Percentiles rank a stretch among this genome's conserved stretches.
These are phyloP conservation scores for Dasypolia templi DNA, from an alignment of 2,888 invertebrate genomes.

Conservation along the genomic window DNA sequence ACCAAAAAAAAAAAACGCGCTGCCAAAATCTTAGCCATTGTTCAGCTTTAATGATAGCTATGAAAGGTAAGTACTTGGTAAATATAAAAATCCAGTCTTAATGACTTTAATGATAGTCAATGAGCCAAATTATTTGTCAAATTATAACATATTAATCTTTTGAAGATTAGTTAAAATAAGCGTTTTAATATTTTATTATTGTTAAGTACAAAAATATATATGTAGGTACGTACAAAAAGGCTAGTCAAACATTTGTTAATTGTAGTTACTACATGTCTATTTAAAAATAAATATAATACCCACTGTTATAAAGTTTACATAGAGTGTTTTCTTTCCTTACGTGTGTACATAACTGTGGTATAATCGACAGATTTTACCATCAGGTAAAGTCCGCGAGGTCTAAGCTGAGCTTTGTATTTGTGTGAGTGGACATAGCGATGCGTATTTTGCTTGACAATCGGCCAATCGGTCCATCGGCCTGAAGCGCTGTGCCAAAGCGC, in stretches of 20 bases:
- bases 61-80: neutral
- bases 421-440: too few species aligned
- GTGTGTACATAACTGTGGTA: neutral
- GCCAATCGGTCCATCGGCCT: too few species aligned
- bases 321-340: slow-evolving; percentile 5
- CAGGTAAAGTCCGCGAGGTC: too few species aligned
- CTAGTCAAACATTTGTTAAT: slow-evolving; percentile 37
- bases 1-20: too few species aligned
- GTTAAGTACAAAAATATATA: slow-evolving; percentile 17
- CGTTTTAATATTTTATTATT: slow-evolving; percentile 6
- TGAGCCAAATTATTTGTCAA: slow-evolving; percentile 40
- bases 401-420: too few species aligned
- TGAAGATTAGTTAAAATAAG: neutral
- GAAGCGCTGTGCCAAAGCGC: too few species aligned
- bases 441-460: too few species aligned
- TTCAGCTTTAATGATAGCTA: neutral
- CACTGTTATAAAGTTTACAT: slow-evolving; percentile 31
- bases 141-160: slow-evolving; percentile 34
- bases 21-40: neutral
- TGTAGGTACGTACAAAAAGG: neutral
- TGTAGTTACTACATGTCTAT: slow-evolving; percentile 43
- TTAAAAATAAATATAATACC: slow-evolving; percentile 17
- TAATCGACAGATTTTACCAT: too few species aligned
- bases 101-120: neutral
- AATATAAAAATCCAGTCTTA: neutral